Base-by-base conservation (phyloP, 2,888 invertebrate species). In the Cataglyphis albicans region DNA sequence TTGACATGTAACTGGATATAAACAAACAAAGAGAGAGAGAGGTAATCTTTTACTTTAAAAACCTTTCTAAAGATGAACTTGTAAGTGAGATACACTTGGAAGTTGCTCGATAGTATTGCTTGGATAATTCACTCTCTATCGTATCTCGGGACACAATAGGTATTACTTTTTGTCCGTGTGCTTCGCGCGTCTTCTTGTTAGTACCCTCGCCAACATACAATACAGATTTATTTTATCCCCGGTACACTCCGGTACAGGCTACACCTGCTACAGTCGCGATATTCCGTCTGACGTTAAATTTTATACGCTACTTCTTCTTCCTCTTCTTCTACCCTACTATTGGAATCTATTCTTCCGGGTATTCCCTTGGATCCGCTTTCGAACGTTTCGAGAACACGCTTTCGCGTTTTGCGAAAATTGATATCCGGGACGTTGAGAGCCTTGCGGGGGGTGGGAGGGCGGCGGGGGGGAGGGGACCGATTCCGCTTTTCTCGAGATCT, bases 221-320 rank as follows among this genome's bases (percentile, higher is more conserved):
- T 75, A 18, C 63, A 41, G 25, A 64, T 64, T 48, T 78, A 78
- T 78, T 80, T 80, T 25, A 72, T 80, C 18, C 59, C 32, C 57
- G 41, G 32, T 63, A 63, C 61, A 75, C 32, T 6, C 55, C 55
- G 32, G 25, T 44, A 25, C 25, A 25, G 25, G 64, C 52, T 63
- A 63, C 41, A 63, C 21, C 75, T 63, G 63, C 61, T 68, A 32
- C 76, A 12, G n/a, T 63, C 55, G 29, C 78, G 63, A 64, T 76
- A 72, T 72, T 59, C n/a, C 35, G 35, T 29, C 44, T 78, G 70
- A 70, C 59, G 44, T 61, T 72, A 61, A 70, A 80, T 52, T 64
- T 81, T 76, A 55, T 70, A 55, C 41, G 52, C 44, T 21, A 21
- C 52, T 64, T 55, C 64, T 21, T 59, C 48, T 21, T 10, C 3